phyloP scores from a whole-genome alignment of 2,113 vertebrate species.

The Baryphthengus martii region DNA sequence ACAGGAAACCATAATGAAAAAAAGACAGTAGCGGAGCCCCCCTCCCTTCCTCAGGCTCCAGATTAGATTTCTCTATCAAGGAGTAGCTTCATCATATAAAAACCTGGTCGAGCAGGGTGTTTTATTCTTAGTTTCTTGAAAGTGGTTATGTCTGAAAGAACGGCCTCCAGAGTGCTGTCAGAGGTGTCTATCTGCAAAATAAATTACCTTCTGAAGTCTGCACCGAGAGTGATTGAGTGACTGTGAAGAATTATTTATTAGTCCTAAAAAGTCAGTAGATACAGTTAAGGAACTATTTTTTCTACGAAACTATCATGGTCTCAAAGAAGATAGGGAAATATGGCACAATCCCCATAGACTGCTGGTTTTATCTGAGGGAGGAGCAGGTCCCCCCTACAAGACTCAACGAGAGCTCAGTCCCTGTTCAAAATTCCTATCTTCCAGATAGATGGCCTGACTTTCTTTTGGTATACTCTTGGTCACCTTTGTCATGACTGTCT shows the following conservation, averaged over 20 bases:
- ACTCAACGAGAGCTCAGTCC: neutral
- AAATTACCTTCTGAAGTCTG: conserved; percentile 30
- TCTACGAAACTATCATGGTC: neutral
- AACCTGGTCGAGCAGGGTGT: neutral
- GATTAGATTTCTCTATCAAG: neutral
- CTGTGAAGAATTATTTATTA: conserved; percentile 56
- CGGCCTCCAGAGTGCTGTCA: conserved; percentile 5
- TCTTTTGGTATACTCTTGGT: neutral
- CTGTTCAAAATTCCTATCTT: neutral
- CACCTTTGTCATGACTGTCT: neutral
- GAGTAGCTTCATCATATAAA: neutral
- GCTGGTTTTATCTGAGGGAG: neutral
- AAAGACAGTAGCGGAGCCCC: neutral
- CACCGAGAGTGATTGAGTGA: conserved; percentile 31
- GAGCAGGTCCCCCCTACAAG: neutral
- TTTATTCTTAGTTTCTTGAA: neutral
- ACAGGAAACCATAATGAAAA: neutral
- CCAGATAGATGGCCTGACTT: neutral
- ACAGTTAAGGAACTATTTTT: conserved; percentile 29
- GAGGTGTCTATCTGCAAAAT: conserved; percentile 38
- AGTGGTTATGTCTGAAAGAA: neutral
- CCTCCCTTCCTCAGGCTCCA: neutral
- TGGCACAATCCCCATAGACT: neutral
- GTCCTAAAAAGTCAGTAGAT: conserved; percentile 31
- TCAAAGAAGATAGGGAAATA: neutral